Evolutionary conservation across 1,140 invertebrate species (phyloP), one percentile per base, ranked within the genome.

Genomic region (Drosophila tsacasi): DNA sequence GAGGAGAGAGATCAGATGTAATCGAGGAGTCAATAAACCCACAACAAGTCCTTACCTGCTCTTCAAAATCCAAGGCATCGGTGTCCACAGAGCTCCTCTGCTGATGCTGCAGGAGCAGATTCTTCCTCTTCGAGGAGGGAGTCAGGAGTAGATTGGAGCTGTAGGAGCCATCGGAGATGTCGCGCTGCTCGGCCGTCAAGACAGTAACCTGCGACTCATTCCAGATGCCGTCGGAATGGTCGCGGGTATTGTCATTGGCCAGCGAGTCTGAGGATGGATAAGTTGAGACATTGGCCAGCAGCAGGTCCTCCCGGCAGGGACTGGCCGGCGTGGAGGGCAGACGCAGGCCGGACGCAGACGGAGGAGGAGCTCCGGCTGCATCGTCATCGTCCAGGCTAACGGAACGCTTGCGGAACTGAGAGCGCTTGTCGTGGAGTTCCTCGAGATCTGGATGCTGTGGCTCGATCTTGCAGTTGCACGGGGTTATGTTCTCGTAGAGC

Each of bases 121-220:
- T 96, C 93, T 96, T 96, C 76, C 96, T 94, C 83, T 95, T 95
- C 0, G 96, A 96, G 2, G 96, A 96, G 5, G 97, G 96, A 3
- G 96, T 97, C 37, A 97, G 81, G 52, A 96, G 83, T 37, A 94
- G 94, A 37, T 91, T 92, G 44, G 89, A 84, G 39, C 83, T 91
- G 52, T 82, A 90, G 9, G 95, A 91, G 5, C 94, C 94, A 47
- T 94, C 95, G 25, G 80, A 86, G 19, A 85, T 81, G n/a, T 92
- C 91, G 8, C 74, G 64, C 17, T 90, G 83, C 30, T 93, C 96
- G 2, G 95, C 95, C 91, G 96, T 96, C 30, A 97, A 93, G 17
- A 97, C 96, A 3, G 97, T 97, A 2, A 96, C 96, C 93, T 97
- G 96, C 17, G 96, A 97, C 93, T 97, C 97, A 93, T 97, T 97